Conservation (phyloP, 92 coral and sea anemone genomes). For the Porites evermanni region DNA sequence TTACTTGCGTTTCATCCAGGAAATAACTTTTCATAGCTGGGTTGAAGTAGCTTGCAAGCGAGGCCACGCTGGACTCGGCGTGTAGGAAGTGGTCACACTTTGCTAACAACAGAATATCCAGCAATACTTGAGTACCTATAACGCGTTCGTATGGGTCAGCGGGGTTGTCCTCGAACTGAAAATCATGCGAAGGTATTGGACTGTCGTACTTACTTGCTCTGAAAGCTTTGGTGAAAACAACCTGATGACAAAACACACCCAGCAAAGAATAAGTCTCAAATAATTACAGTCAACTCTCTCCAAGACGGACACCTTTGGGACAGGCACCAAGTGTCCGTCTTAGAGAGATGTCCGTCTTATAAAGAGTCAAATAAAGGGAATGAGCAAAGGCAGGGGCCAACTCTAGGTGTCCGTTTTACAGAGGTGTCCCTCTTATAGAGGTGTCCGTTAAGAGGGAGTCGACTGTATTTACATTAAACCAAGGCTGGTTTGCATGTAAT, state of each 20-base stretch:
- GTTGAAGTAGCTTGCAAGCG: constrained; percentile 76
- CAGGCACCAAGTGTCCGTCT: too few relatives aligned
- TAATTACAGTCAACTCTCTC: too few relatives aligned
- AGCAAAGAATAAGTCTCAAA: background rate
- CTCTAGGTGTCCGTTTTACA: too few relatives aligned
- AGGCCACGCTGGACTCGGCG: constrained; percentile 81
- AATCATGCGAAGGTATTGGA: background rate
- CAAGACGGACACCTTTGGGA: too few relatives aligned
- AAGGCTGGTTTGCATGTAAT: too few relatives aligned
- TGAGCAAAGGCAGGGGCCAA: too few relatives aligned
- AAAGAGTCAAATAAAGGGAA: too few relatives aligned
- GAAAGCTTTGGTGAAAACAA: constrained; percentile 50
- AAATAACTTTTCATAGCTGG: constrained; percentile 68
- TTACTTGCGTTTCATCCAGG: constrained; percentile 35
- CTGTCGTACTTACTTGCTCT: constrained; percentile 44
- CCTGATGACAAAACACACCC: background rate
- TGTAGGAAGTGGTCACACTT: constrained; percentile 75
- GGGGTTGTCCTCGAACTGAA: background rate
- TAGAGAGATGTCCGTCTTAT: too few relatives aligned
- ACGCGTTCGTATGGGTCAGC: constrained; percentile 37
- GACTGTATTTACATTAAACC: too few relatives aligned
- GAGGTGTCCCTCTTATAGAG: too few relatives aligned
- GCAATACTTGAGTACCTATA: constrained; percentile 66
- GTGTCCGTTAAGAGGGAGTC: too few relatives aligned
- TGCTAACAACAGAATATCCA: constrained; percentile 75